Evolutionary conservation across 2,797 vertebrate species (phyloP).

Genomic region (Chlorospingus flavigularis): DNA sequence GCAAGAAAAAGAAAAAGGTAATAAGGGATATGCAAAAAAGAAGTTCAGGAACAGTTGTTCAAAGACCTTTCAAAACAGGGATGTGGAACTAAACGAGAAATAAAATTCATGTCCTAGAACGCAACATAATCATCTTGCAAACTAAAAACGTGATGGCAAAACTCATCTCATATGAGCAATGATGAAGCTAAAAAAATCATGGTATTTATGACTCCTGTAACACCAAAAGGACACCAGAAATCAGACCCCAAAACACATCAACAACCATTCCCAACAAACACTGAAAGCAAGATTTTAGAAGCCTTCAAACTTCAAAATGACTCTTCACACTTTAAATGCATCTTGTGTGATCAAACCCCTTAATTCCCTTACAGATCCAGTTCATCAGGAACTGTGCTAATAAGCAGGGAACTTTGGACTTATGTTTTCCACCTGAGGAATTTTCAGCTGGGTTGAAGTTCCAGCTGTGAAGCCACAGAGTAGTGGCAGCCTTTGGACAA

Average conservation of each 20-base stretch:
- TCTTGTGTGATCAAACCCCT: background rate
- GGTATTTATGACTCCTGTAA: background rate
- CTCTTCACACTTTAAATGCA: background rate
- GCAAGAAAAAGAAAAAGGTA: background rate
- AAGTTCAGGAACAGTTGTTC: background rate
- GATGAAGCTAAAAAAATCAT: background rate
- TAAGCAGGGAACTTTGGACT: background rate
- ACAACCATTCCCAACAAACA: background rate
- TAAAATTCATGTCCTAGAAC: background rate
- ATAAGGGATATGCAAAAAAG: background rate
- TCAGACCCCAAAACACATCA: background rate
- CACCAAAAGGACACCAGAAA: background rate
- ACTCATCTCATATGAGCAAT: background rate
- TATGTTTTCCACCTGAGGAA: background rate
- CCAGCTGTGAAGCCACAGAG: background rate
- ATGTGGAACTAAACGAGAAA: background rate
- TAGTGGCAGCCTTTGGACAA: background rate
- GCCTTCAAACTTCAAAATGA: background rate
- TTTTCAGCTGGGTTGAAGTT: background rate
- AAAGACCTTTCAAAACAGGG: background rate
- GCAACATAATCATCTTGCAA: background rate
- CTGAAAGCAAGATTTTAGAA: background rate
- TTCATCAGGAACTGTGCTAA: background rate
- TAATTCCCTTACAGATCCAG: background rate
- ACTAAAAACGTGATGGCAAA: background rate